Conservation (phyloP, 2,888 invertebrate genomes). For the Acleris holmiana region DNA sequence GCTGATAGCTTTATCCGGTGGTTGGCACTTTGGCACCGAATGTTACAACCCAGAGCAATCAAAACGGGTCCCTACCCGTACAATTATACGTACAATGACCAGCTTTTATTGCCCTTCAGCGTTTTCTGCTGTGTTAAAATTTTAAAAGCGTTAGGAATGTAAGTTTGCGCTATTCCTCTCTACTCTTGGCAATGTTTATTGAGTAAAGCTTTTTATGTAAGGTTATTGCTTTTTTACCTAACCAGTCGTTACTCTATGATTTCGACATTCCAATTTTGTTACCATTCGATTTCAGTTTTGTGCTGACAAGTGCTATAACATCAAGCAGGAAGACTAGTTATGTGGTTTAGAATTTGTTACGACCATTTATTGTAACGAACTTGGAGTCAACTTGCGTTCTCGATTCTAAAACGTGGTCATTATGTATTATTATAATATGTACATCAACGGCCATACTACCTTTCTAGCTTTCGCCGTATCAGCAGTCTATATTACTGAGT, state of each 20-base stretch:
- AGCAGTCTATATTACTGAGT: conserved; percentile 71
- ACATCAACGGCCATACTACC: conserved; percentile 41
- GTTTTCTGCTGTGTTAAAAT: conserved; percentile 34
- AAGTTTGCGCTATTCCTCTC: conserved; percentile 55
- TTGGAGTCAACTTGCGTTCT: background rate
- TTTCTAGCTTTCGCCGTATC: background rate
- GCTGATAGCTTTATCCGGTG: conserved; percentile 36
- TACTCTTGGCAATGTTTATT: conserved; percentile 69
- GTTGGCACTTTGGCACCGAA: conserved; percentile 53
- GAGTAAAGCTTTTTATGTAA: conserved; percentile 26
- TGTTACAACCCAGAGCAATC: conserved; percentile 26
- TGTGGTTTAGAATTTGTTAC: conserved; percentile 21
- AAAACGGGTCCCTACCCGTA: background rate
- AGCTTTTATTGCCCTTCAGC: no score
- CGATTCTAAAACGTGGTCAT: background rate
- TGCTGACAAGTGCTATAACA: conserved; percentile 13
- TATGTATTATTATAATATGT: conserved; percentile 5
- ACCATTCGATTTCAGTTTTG: conserved; percentile 14
- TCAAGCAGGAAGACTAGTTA: conserved; percentile 23
- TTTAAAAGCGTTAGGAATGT: conserved; percentile 70
- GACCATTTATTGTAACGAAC: conserved; percentile 6
- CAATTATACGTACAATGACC: no score
- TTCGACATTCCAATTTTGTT: background rate
- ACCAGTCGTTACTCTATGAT: background rate
- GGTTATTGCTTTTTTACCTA: conserved; percentile 1